These are phyloP conservation scores for Plusia festucae DNA, from an alignment of 2,888 invertebrate genomes.

Conservation along the genomic window DNA sequence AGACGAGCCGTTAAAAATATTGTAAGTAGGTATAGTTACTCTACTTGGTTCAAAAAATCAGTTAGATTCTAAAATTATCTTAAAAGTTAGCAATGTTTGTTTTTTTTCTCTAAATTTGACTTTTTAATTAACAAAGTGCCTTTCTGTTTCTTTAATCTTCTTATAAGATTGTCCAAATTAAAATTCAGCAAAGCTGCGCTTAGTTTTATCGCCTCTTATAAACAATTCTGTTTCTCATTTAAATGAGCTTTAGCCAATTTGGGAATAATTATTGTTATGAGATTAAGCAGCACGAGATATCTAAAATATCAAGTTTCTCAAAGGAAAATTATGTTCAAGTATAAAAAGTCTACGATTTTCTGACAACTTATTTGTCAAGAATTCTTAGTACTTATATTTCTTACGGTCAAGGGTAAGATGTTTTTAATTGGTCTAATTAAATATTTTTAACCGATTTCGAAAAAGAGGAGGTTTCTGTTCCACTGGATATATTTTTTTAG, in stretches of 20 bases:
- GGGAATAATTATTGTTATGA: constrained; percentile 56
- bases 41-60: constrained; percentile 38
- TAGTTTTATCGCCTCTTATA: constrained; percentile 70
- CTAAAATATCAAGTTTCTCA: constrained; percentile 2
- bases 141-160: constrained; percentile 79
- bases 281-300: constrained; percentile 42
- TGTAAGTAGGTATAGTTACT: no score
- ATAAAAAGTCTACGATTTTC: neutral
- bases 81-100: constrained; percentile 52
- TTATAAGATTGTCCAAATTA: constrained; percentile 83
- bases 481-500: no score
- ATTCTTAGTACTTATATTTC: no score
- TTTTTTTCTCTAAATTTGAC: constrained; percentile 79
- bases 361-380: no score
- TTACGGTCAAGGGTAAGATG: no score
- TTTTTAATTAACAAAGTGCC: constrained; percentile 82
- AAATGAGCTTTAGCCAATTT: constrained; percentile 64
- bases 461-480: no score
- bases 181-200: constrained; percentile 77
- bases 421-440: no score
- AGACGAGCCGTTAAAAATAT: no score
- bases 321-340: neutral
- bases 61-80: constrained; percentile 28
- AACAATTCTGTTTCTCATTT: constrained; percentile 72
- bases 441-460: no score